A percentile compares a stretch with the other conserved stretches of the same genome.
phyloP scores from a whole-genome alignment of 2,888 invertebrate genomes.

The Leptinotarsa haldemani region DNA sequence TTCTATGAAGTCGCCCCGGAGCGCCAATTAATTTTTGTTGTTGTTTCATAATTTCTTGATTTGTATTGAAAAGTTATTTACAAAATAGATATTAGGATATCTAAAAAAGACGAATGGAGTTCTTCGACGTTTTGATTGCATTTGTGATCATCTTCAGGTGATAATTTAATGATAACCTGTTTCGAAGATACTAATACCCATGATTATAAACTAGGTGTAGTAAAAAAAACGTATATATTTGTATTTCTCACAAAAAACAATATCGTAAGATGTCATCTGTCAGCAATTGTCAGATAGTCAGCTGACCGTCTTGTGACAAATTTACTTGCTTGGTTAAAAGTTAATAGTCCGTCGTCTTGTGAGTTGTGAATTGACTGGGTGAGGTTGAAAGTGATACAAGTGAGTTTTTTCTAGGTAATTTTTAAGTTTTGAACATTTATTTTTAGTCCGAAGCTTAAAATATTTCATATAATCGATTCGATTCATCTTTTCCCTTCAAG shows the following conservation, averaged over 20 bases:
- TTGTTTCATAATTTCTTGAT: too few relatives aligned
- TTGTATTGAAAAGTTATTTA: too few relatives aligned
- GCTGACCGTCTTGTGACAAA: constrained; percentile 64
- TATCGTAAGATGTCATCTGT: constrained; percentile 9
- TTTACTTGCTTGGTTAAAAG: constrained; percentile 44
- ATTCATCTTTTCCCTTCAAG: background rate
- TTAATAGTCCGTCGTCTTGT: constrained; percentile 47
- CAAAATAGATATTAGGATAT: too few relatives aligned
- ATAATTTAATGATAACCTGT: too few relatives aligned
- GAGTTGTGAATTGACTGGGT: constrained; percentile 59
- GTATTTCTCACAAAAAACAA: background rate
- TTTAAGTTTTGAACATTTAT: background rate
- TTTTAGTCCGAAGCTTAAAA: background rate
- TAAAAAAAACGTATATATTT: too few relatives aligned
- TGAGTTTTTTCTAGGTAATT: constrained; percentile 47
- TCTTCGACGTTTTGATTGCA: too few relatives aligned
- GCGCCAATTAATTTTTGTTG: too few relatives aligned
- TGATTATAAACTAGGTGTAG: too few relatives aligned
- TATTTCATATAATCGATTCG: background rate
- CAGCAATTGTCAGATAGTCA: constrained; percentile 51
- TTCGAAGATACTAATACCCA: too few relatives aligned
- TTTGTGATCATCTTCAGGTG: too few relatives aligned
- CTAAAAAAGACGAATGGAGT: too few relatives aligned
- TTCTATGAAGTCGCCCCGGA: too few relatives aligned
- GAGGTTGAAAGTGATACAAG: constrained; percentile 55